phyloP scores from a whole-genome alignment of 2,888 invertebrate species.

The Escarpia spicata region DNA sequence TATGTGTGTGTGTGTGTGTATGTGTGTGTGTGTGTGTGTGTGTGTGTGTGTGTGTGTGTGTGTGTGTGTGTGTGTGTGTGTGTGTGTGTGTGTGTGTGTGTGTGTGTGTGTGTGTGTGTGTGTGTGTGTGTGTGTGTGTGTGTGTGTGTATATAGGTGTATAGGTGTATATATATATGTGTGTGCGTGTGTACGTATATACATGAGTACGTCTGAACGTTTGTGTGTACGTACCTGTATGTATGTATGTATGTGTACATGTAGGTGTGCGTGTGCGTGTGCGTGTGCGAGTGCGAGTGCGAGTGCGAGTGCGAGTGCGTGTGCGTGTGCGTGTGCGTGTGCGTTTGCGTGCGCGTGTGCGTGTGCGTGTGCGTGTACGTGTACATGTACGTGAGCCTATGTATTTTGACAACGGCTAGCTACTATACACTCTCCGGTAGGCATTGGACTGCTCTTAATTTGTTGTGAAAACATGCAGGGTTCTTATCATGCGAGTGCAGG shows the following conservation, averaged over 20 bases:
- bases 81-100: background rate
- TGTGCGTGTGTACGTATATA: constrained; percentile 23
- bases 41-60: constrained; percentile 1
- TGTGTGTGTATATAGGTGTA: constrained; percentile 17
- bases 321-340: background rate
- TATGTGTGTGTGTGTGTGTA: background rate
- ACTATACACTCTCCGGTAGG: background rate
- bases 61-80: constrained; percentile 10
- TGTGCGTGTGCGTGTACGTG: background rate
- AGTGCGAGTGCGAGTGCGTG: background rate
- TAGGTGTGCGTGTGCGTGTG: background rate
- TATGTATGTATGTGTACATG: constrained; percentile 18
- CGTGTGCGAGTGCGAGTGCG: background rate
- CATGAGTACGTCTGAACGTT: background rate
- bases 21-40: constrained; percentile 18
- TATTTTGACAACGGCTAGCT: background rate
- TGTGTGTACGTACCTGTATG: constrained; percentile 19
- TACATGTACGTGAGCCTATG: background rate
- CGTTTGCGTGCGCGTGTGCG: background rate
- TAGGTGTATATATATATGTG: constrained; percentile 21
- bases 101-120: background rate
- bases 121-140: constrained; percentile 18
- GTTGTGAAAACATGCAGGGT: too few relatives aligned
- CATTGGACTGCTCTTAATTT: too few relatives aligned
- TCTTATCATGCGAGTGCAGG: background rate